Conservation (phyloP, 2,113 vertebrate genomes). For the Eira barbara region DNA sequence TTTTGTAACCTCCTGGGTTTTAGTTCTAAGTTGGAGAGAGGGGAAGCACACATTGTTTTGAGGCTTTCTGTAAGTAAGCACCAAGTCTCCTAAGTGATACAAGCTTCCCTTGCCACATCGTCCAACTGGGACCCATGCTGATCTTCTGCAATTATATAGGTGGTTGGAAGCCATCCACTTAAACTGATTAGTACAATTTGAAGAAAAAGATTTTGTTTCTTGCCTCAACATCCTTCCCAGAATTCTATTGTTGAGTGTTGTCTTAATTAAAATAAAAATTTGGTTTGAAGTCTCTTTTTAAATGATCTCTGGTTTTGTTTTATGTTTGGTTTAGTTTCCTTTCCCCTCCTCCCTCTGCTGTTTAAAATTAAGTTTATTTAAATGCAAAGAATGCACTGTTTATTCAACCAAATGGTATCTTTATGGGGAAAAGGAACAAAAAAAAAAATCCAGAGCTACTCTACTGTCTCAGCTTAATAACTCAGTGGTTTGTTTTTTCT, state of each 20-base stretch:
- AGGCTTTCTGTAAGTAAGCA: conserved; percentile 53
- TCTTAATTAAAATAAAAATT: conserved; percentile 81
- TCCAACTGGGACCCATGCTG: neutral
- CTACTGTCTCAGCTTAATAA: conserved; percentile 77
- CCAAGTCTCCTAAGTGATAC: conserved; percentile 29
- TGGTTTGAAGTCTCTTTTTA: conserved; percentile 75
- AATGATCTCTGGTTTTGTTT: conserved; percentile 73
- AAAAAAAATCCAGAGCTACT: conserved; percentile 64
- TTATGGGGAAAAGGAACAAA: conserved; percentile 71
- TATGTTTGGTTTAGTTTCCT: conserved; percentile 75
- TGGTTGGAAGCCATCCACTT: conserved; percentile 65
- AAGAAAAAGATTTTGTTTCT: conserved; percentile 75
- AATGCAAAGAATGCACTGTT: conserved; percentile 76
- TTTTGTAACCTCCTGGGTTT: conserved; percentile 63
- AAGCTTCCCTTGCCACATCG: neutral
- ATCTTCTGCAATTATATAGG: neutral
- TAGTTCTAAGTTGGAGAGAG: conserved; percentile 36
- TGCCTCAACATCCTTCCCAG: conserved; percentile 73
- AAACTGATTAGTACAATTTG: conserved; percentile 74
- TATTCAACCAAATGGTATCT: conserved; percentile 77
- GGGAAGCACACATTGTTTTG: conserved; percentile 53
- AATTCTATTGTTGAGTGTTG: conserved; percentile 73
- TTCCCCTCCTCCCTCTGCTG: conserved; percentile 57
- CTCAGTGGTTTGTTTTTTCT: conserved; percentile 65
- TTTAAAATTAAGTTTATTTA: conserved; percentile 78